Evolutionary conservation across 2,113 vertebrate species (phyloP).

Genomic region (Delphinapterus leucas): DNA sequence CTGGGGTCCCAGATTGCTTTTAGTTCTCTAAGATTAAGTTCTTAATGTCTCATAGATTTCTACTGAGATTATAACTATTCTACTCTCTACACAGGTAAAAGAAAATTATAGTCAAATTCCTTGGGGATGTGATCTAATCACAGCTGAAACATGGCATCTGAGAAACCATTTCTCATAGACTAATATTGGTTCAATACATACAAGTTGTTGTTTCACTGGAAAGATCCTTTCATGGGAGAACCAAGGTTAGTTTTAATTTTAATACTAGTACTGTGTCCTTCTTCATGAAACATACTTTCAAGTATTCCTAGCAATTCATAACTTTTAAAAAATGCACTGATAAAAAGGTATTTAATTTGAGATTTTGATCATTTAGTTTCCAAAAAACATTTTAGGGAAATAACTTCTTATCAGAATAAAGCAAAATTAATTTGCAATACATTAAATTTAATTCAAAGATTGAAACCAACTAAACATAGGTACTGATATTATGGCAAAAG

Average conservation of each 20-base stretch:
- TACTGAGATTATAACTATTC: slow-evolving; percentile 34
- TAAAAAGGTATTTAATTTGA: not conserved
- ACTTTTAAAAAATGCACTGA: not conserved
- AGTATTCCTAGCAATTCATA: not conserved
- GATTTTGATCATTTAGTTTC: not conserved
- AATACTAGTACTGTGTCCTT: not conserved
- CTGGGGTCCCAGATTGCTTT: slow-evolving; percentile 20
- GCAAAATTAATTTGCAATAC: not conserved
- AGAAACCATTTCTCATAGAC: slow-evolving; percentile 36
- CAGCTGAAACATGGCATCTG: slow-evolving; percentile 29
- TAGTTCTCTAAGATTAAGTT: slow-evolving; percentile 50
- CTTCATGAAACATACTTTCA: slow-evolving; percentile 1
- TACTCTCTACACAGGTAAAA: not conserved
- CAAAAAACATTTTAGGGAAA: not conserved
- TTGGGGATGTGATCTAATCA: slow-evolving; percentile 51
- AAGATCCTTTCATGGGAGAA: slow-evolving; percentile 24
- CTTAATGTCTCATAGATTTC: slow-evolving; percentile 52
- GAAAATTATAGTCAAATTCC: slow-evolving; percentile 51
- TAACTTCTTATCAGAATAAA: not conserved
- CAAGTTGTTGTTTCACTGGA: slow-evolving; percentile 38
- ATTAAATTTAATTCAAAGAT: not conserved
- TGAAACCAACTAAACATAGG: not conserved
- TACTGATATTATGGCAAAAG: not conserved
- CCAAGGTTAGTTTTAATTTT: not conserved
- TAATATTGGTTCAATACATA: slow-evolving; percentile 32